These are phyloP conservation scores for Exocentrus adspersus DNA, from an alignment of 2,888 invertebrate genomes.

Conservation along the genomic window DNA sequence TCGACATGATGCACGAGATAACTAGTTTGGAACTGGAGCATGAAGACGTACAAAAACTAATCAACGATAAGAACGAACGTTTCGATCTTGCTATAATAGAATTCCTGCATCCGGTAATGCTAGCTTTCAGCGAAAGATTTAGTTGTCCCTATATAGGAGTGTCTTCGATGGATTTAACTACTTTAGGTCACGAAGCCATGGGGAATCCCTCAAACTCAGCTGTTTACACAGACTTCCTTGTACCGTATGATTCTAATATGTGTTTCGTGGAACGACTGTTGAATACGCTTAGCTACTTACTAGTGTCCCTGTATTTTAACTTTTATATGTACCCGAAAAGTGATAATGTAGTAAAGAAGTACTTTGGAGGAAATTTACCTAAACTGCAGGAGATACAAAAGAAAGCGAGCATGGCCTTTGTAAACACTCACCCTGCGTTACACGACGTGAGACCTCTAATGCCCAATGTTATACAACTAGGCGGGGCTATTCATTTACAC, in stretches of 20 bases:
- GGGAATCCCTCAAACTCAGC: constrained; percentile 52
- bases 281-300: constrained; percentile 15
- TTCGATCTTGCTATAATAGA: constrained; percentile 26
- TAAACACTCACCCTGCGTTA: constrained; percentile 52
- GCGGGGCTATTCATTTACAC: constrained; percentile 47
- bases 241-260: constrained; percentile 33
- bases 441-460: constrained; percentile 47
- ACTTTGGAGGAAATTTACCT: constrained; percentile 48
- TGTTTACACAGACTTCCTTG: constrained; percentile 50
- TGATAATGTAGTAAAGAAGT: constrained; percentile 40
- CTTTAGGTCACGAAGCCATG: constrained; percentile 42
- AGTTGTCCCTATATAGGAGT: constrained; percentile 53
- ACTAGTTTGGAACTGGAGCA: constrained; percentile 25
- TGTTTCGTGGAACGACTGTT: constrained; percentile 28
- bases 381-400: constrained; percentile 43
- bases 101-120: constrained; percentile 40
- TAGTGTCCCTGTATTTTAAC: constrained; percentile 1
- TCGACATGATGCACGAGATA: constrained; percentile 25
- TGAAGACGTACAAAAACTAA: constrained; percentile 28
- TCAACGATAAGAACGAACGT: constrained; percentile 24
- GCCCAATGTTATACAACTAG: constrained; percentile 51
- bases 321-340: constrained; percentile 35
- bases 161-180: constrained; percentile 45
- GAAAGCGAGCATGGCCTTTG: constrained; percentile 50
- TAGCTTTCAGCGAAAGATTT: constrained; percentile 50